phyloP scores from a whole-genome alignment of 2,888 invertebrate species.

The Biston stratarius region DNA sequence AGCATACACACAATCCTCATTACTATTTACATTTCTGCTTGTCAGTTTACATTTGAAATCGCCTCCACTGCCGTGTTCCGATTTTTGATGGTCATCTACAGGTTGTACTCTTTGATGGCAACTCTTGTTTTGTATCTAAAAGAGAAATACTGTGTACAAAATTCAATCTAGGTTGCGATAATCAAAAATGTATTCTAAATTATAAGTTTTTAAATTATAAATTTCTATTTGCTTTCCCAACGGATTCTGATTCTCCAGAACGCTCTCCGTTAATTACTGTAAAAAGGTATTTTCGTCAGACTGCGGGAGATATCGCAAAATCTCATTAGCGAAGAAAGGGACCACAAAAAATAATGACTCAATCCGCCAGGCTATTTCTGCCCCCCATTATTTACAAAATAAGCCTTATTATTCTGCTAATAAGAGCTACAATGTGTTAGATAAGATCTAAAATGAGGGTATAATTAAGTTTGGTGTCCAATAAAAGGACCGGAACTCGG shows the following conservation, averaged over 20 bases:
- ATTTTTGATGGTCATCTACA: too few relatives aligned
- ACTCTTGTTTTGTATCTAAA: too few relatives aligned
- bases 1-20: too few relatives aligned
- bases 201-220: conserved; percentile 27
- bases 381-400: conserved; percentile 18
- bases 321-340: conserved; percentile 69
- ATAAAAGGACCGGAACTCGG: conserved; percentile 43
- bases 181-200: too few relatives aligned
- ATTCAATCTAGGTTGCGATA: too few relatives aligned
- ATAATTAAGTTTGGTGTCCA: conserved; percentile 43
- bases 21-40: too few relatives aligned
- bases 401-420: conserved; percentile 6
- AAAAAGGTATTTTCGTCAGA: conserved; percentile 59
- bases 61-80: too few relatives aligned
- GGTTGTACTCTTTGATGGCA: too few relatives aligned
- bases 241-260: conserved; percentile 41
- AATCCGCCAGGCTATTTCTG: conserved; percentile 42
- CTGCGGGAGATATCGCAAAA: conserved; percentile 61
- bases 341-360: conserved; percentile 75
- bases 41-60: too few relatives aligned
- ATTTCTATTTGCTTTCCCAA: conserved; percentile 33
- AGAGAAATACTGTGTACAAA: too few relatives aligned
- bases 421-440: conserved; percentile 31
- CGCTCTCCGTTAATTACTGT: conserved; percentile 59
- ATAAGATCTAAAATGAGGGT: conserved; percentile 27